Conservation (phyloP, 2,797 vertebrate species). For the Coranthus polyacanthus region DNA sequence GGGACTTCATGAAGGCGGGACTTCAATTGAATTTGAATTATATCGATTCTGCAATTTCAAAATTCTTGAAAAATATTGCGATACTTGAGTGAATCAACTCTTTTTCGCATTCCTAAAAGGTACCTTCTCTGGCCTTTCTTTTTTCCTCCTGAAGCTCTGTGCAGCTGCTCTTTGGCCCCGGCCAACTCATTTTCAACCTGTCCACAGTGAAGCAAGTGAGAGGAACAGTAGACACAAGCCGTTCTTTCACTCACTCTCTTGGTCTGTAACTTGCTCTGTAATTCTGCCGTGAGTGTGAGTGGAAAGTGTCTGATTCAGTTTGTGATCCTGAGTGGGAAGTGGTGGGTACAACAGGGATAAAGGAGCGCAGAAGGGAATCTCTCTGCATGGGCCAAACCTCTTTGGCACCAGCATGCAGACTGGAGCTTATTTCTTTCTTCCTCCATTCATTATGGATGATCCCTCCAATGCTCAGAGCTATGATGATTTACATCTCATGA, state of each 20-base stretch:
- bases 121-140: neutral
- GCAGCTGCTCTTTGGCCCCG: constrained; percentile 45
- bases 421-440: constrained; percentile 71
- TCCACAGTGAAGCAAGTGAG: constrained; percentile 22
- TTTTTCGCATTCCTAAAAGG: too few species aligned
- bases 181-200: constrained; percentile 38
- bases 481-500: constrained; percentile 70
- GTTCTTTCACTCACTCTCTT: constrained; percentile 31
- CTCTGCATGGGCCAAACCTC: constrained; percentile 44
- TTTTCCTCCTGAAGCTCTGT: constrained; percentile 9
- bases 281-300: constrained; percentile 30
- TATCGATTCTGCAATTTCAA: too few species aligned
- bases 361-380: constrained; percentile 34
- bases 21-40: too few species aligned
- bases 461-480: constrained; percentile 57
- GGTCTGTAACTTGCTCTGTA: constrained; percentile 38
- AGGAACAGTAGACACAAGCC: constrained; percentile 23
- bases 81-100: too few species aligned
- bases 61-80: too few species aligned
- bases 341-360: constrained; percentile 34
- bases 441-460: constrained; percentile 73
- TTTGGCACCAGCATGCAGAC: constrained; percentile 35
- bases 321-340: constrained; percentile 39
- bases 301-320: constrained; percentile 14
- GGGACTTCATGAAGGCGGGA: too few species aligned